Evolutionary conservation across 2,888 invertebrate species (phyloP).

Genomic region (Neoscelio sp.): DNA sequence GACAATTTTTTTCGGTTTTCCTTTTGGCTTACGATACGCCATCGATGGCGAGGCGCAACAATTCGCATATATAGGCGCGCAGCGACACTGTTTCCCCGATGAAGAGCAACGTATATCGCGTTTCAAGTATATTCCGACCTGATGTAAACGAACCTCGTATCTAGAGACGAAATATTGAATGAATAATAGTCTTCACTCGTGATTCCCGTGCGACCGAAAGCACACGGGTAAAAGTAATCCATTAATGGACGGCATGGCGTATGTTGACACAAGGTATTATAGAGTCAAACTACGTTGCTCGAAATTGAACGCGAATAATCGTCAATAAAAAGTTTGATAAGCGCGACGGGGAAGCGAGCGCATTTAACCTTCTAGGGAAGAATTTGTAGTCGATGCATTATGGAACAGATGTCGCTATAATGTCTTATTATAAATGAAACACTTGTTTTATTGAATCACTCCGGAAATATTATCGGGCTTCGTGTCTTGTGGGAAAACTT

Average conservation of each 20-base stretch:
- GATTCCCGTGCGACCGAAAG: constrained; percentile 47
- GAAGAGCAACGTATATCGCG: constrained; percentile 30
- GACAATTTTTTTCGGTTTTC: constrained; percentile 21
- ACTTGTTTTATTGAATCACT: too few relatives aligned
- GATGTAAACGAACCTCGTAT: constrained; percentile 40
- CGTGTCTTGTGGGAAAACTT: too few relatives aligned
- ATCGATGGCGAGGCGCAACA: constrained; percentile 8
- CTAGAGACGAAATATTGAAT: constrained; percentile 58
- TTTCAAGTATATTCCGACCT: constrained; percentile 49
- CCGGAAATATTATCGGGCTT: too few relatives aligned
- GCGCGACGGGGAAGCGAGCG: not conserved
- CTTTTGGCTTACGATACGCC: constrained; percentile 8
- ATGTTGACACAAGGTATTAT: constrained; percentile 53
- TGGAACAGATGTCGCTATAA: too few relatives aligned
- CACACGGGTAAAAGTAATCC: constrained; percentile 61
- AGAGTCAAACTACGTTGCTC: constrained; percentile 46
- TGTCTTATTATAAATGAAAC: too few relatives aligned
- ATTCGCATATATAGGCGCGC: constrained; percentile 31
- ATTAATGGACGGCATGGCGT: constrained; percentile 46
- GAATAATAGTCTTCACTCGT: constrained; percentile 54
- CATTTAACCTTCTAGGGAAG: constrained; percentile 12
- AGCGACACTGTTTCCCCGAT: constrained; percentile 23
- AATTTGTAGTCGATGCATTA: not conserved
- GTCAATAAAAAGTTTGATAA: constrained; percentile 39
- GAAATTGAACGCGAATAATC: constrained; percentile 47